Evolutionary conservation across 2,113 vertebrate genomes (phyloP).

Genomic region (Acanthochromis polyacanthus): DNA sequence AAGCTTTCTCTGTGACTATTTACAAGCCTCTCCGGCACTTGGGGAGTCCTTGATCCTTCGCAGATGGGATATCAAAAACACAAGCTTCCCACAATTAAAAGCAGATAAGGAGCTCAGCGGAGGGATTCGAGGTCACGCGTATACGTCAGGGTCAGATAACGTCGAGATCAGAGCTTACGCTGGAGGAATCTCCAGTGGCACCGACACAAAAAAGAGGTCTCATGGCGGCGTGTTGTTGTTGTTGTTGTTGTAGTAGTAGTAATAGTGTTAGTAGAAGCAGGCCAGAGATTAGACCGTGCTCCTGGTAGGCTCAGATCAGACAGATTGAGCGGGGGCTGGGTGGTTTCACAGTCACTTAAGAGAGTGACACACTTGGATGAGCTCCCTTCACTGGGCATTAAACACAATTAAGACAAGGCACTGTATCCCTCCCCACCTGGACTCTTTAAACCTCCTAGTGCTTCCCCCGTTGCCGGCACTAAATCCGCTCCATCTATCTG

Average conservation of each 20-base stretch:
- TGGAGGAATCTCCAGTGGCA: conserved; percentile 34
- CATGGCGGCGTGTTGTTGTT: conserved; percentile 8
- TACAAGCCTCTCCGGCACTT: conserved; percentile 21
- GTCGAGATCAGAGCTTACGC: conserved; percentile 38
- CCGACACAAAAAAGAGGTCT: conserved; percentile 2
- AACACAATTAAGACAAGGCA: conserved; percentile 70
- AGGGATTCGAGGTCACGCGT: conserved; percentile 23
- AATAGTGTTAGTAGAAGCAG: conserved; percentile 18
- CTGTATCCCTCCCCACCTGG: conserved; percentile 63
- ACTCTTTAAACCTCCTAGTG: conserved; percentile 43
- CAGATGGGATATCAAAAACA: conserved; percentile 56
- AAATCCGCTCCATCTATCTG: conserved; percentile 64
- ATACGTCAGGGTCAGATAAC: conserved; percentile 46
- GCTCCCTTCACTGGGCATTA: conserved; percentile 69
- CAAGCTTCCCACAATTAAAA: conserved; percentile 48
- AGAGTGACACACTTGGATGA: conserved; percentile 66
- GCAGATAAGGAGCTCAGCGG: conserved; percentile 64
- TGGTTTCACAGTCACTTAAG: conserved; percentile 59
- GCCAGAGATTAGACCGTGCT: conserved; percentile 58
- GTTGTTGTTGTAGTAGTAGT: conserved; percentile 25
- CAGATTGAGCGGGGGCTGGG: conserved; percentile 44
- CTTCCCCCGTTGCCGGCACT: conserved; percentile 21
- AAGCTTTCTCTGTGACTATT: conserved; percentile 19
- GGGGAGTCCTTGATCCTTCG: conserved; percentile 38
- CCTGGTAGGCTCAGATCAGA: conserved; percentile 46